These are phyloP conservation scores for Nycticryphes semicollaris DNA, from an alignment of 2,113 vertebrate species.

Conservation along the genomic window DNA sequence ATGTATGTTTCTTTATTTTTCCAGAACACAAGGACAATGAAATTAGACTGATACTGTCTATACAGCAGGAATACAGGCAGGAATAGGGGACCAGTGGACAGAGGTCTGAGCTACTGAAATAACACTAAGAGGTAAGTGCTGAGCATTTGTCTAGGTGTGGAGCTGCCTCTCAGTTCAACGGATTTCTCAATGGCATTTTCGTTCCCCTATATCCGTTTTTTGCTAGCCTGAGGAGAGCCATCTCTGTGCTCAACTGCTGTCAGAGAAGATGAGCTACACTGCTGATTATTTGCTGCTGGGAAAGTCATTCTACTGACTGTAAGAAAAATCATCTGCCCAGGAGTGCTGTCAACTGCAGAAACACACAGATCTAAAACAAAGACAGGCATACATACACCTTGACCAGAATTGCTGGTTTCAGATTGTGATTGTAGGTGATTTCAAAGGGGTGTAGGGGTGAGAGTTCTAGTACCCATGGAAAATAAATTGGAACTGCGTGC, in stretches of 20 bases:
- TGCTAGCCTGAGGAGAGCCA: slow-evolving; percentile 44
- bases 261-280: slow-evolving; percentile 60
- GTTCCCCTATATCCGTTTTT: slow-evolving; percentile 8
- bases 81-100: background rate
- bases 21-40: background rate
- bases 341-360: slow-evolving; percentile 10
- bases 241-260: slow-evolving; percentile 56
- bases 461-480: background rate
- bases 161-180: background rate
- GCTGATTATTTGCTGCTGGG: slow-evolving; percentile 64
- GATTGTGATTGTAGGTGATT: background rate
- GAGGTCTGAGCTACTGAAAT: background rate
- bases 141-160: background rate
- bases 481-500: background rate
- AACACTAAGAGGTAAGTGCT: background rate
- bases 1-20: background rate
- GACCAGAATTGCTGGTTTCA: background rate
- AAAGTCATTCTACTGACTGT: slow-evolving; percentile 66
- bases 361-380: slow-evolving; percentile 15
- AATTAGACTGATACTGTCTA: background rate
- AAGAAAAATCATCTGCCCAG: slow-evolving; percentile 59
- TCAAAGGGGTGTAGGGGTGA: background rate
- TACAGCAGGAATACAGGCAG: background rate
- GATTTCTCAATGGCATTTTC: slow-evolving; percentile 6
- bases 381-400: background rate